A percentile compares a stretch with the other conserved stretches of the same genome.
These are phyloP conservation scores for Pedicia rivosa DNA, from an alignment of 2,888 invertebrate genomes.

Conservation along the genomic window DNA sequence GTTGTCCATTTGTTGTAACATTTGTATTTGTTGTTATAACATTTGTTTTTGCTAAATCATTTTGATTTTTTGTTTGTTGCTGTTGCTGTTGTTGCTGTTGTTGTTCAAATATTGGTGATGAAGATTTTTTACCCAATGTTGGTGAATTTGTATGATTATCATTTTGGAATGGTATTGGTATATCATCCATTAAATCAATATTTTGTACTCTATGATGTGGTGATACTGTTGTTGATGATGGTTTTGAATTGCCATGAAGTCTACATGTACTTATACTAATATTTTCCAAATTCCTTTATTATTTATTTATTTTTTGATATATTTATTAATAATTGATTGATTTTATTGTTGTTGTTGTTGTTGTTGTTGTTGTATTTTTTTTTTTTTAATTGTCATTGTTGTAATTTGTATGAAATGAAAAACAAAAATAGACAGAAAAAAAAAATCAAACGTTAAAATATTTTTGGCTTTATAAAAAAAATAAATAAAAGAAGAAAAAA, in stretches of 20 bases:
- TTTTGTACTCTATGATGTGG: constrained; percentile 29
- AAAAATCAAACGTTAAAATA: background rate
- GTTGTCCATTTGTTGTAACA: constrained; percentile 14
- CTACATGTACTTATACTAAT: constrained; percentile 17
- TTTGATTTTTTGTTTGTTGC: constrained; percentile 19
- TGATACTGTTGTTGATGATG: constrained; percentile 30
- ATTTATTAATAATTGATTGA: too few relatives aligned
- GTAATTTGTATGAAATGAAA: too few relatives aligned
- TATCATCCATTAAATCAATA: constrained; percentile 28
- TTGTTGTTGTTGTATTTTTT: too few relatives aligned
- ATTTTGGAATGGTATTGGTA: constrained; percentile 11
- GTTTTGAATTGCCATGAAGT: constrained; percentile 31
- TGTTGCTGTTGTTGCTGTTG: constrained; percentile 11
- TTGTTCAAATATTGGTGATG: constrained; percentile 12
- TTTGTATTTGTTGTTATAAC: background rate
- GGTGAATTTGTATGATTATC: constrained; percentile 9
- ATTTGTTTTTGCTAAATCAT: constrained; percentile 12
- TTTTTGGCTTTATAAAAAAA: too few relatives aligned
- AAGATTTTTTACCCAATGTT: constrained; percentile 5
- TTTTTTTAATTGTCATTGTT: too few relatives aligned
- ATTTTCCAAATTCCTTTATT: constrained; percentile 12
- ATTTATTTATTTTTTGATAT: too few relatives aligned
- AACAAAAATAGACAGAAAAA: background rate
- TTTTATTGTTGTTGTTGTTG: too few relatives aligned
- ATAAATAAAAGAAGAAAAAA: too few relatives aligned